phyloP scores from a whole-genome alignment of 2,113 vertebrate genomes.

The Takifugu flavidus region DNA sequence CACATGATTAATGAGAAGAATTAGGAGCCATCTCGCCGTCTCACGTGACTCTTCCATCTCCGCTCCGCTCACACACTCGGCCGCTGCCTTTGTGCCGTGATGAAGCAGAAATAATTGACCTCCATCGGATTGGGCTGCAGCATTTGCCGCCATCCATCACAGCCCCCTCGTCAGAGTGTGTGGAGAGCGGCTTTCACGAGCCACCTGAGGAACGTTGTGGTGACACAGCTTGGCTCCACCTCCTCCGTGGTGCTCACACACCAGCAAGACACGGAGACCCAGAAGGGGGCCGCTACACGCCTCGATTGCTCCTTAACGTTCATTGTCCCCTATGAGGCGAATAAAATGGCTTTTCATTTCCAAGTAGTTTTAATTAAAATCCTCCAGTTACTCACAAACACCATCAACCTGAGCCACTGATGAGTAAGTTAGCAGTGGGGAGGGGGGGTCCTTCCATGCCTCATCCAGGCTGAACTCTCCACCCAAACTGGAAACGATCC shows the following conservation, averaged over 20 bases:
- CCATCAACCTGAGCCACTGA: neutral
- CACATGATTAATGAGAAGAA: conserved; percentile 66
- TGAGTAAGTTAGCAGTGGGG: neutral
- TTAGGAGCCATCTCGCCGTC: conserved; percentile 45
- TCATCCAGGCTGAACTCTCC: too few relatives aligned
- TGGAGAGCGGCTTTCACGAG: conserved; percentile 39
- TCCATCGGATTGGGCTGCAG: neutral
- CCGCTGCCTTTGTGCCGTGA: conserved; percentile 35
- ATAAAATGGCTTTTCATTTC: neutral
- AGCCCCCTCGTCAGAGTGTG: conserved; percentile 17
- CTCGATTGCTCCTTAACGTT: neutral
- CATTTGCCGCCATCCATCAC: conserved; percentile 45
- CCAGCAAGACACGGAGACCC: neutral
- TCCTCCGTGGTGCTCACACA: neutral
- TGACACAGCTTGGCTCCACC: conserved; percentile 5
- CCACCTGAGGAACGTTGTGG: conserved; percentile 41
- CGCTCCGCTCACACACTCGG: conserved; percentile 38
- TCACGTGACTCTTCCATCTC: conserved; percentile 37
- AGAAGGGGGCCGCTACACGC: neutral
- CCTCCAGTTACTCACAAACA: neutral
- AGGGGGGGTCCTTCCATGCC: too few relatives aligned
- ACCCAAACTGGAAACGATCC: too few relatives aligned
- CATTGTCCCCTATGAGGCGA: neutral
- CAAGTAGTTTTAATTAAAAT: conserved; percentile 8
- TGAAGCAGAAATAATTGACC: conserved; percentile 51